Percentiles rank a stretch among this genome's conserved stretches.
These are phyloP conservation scores for Limnothrissa miodon DNA, from an alignment of 2,113 vertebrate species.

Conservation along the genomic window DNA sequence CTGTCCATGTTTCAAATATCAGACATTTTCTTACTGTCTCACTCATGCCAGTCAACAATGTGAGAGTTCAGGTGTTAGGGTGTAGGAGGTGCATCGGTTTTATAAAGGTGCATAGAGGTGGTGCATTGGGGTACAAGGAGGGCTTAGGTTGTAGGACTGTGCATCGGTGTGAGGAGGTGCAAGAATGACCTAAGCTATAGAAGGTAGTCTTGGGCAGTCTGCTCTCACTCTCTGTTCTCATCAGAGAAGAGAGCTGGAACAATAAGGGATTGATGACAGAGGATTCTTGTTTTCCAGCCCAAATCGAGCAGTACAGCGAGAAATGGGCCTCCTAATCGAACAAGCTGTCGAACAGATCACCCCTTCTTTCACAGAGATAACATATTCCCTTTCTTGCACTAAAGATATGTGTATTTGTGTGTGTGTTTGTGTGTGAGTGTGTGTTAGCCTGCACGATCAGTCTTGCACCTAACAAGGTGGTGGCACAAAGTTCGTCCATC, in stretches of 20 bases:
- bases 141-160: no score
- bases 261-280: not conserved
- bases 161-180: no score
- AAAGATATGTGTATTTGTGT: not conserved
- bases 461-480: constrained; percentile 51
- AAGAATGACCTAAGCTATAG: no score
- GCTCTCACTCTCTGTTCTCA: not conserved
- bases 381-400: not conserved
- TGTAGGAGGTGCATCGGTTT: no score
- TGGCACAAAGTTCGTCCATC: constrained; percentile 42
- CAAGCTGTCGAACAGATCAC: constrained; percentile 41
- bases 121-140: no score
- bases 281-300: constrained; percentile 42
- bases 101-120: no score
- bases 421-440: constrained; percentile 2
- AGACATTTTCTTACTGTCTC: no score
- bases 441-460: constrained; percentile 44
- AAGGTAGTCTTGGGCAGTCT: not conserved
- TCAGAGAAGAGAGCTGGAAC: not conserved
- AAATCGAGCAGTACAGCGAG: constrained; percentile 29
- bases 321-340: constrained; percentile 51
- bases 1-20: no score
- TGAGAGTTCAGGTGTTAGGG: no score
- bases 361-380: constrained; percentile 39
- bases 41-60: no score